Conservation (phyloP, 2,888 invertebrate species). For the Plemyria rubiginata region DNA sequence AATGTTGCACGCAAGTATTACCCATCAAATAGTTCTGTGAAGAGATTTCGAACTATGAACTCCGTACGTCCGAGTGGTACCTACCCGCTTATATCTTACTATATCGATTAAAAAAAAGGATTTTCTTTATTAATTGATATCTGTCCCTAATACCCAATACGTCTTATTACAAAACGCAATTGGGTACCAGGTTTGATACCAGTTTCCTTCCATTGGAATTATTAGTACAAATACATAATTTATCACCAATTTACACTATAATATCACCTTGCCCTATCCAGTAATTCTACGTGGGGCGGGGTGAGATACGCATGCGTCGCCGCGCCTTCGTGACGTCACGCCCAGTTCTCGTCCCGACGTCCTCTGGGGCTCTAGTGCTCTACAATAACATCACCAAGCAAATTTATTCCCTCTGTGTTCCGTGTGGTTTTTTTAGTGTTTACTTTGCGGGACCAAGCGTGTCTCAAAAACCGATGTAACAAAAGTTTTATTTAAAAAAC, state of each 20-base stretch:
- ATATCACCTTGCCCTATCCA: conserved; percentile 45
- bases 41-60: too few relatives aligned
- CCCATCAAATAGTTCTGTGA: too few relatives aligned
- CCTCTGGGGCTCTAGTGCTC: conserved; percentile 57
- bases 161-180: too few relatives aligned
- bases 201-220: too few relatives aligned
- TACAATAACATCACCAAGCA: conserved; percentile 37
- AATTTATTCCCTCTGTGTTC: conserved; percentile 27
- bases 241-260: too few relatives aligned
- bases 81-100: too few relatives aligned
- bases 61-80: too few relatives aligned
- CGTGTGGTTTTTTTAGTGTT: conserved; percentile 11
- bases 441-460: conserved; percentile 6
- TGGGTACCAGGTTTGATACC: too few relatives aligned
- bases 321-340: conserved; percentile 76
- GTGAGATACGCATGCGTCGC: conserved; percentile 70
- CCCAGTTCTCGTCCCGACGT: conserved; percentile 62
- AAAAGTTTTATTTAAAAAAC: background rate
- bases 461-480: background rate
- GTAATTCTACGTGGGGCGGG: conserved; percentile 50
- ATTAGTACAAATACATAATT: too few relatives aligned
- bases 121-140: too few relatives aligned
- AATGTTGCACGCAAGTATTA: background rate
- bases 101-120: too few relatives aligned
- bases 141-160: too few relatives aligned